Conservation (phyloP, 2,797 vertebrate species). For the Eulemur mongoz region DNA sequence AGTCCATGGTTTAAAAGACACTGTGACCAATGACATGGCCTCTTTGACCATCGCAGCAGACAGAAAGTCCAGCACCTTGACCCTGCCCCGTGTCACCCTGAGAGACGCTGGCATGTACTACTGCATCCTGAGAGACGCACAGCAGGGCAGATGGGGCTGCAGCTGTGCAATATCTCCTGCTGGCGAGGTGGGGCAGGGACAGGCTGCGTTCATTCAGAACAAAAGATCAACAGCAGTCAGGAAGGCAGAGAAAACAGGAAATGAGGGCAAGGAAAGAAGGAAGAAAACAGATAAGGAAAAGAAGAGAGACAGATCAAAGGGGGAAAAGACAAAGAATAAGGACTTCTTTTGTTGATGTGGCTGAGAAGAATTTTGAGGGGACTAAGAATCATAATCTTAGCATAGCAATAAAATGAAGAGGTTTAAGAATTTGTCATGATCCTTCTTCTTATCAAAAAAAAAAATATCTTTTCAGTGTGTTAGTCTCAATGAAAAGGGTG, state of each 20-base stretch:
- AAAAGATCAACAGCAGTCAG: not conserved
- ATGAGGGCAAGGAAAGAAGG: not conserved
- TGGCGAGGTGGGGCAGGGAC: not conserved
- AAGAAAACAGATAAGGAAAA: not conserved
- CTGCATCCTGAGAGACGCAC: constrained; percentile 20
- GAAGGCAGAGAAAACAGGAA: not conserved
- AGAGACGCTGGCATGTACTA: constrained; percentile 43
- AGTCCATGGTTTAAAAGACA: not conserved
- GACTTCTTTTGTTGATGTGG: not conserved
- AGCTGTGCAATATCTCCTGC: not conserved
- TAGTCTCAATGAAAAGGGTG: not conserved
- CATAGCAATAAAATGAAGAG: not conserved
- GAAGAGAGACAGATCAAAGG: not conserved
- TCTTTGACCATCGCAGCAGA: not conserved
- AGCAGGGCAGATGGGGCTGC: not conserved
- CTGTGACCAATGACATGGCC: not conserved
- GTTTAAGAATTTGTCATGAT: not conserved
- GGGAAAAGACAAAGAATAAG: not conserved
- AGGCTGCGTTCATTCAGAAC: not conserved
- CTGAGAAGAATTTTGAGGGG: not conserved
- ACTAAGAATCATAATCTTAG: not conserved
- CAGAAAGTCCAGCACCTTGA: not conserved
- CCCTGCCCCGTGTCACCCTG: not conserved
- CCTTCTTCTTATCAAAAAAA: not conserved
- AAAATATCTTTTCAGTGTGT: not conserved